Evolutionary conservation across 2,888 invertebrate species (phyloP), one percentile per base, ranked within the genome.

Genomic region (Aethes cnicana): DNA sequence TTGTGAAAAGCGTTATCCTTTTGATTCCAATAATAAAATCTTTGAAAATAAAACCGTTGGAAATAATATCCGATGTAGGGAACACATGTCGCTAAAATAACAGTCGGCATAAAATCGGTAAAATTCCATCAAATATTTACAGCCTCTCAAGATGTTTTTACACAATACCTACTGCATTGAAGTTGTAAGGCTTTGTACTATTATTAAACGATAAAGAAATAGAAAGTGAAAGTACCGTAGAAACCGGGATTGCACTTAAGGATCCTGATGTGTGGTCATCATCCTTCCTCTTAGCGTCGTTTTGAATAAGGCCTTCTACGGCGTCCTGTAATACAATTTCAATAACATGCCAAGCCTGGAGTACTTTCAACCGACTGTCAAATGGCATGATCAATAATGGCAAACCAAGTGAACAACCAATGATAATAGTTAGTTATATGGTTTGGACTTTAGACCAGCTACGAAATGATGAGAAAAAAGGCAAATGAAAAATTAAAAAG

Each of bases 281-380:
- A 64, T 77, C 74, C 77, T 76, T 78, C 78, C 69, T 71, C 70
- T 81, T 83, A 64, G 72, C 73, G 67, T 80, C 81, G 64, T 69
- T 77, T 71, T 76, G 80, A 74, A 72, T 72, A 57, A 77, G 66
- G 68, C 76, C 73, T 69, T 82, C 81, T 68, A 80, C 78, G 50
- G 78, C 77, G 63, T 81, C 85, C 87, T 86, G 87, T 61, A 86
- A 87, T 68, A 77, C 61, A 83, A 82, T 78, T 68, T 62, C 68
- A 76, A 75, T 61, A 72, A 81, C 76, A 82, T 84, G 79, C 84
- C 81, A 82, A 74, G 77, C 77, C 70, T 63, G 71, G 73, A 66
- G 56, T 58, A 54, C 58, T 33, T 33, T 42, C 23, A n/a, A 14
- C 32, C 25, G 26, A 33, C n/a, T 26, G 9, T 32, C 25, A 16